Evolutionary conservation across 2,113 vertebrate species (phyloP).

Genomic region (Entomyzon cyanotis): DNA sequence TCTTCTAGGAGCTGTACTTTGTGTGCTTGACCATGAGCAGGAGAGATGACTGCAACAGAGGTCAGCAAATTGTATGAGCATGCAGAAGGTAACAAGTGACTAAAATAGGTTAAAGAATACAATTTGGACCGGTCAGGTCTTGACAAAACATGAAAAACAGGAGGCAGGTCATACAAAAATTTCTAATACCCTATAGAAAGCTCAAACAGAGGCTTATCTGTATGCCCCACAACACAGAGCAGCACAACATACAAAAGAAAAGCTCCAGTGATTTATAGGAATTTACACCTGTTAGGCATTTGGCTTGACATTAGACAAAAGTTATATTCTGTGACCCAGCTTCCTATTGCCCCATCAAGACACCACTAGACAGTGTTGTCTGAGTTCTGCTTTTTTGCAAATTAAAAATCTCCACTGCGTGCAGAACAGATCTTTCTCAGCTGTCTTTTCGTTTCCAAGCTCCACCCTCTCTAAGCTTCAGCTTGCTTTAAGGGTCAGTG

Average conservation of each 20-base stretch:
- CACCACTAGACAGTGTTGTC: background rate
- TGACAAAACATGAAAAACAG: background rate
- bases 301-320: conserved; percentile 53
- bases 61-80: background rate
- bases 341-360: background rate
- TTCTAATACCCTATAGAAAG: background rate
- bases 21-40: background rate
- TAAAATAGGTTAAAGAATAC: background rate
- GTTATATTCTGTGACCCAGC: background rate
- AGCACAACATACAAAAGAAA: background rate
- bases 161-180: background rate
- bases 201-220: background rate
- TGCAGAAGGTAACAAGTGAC: background rate
- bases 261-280: background rate
- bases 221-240: background rate
- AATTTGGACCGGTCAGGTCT: background rate
- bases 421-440: conserved; percentile 50
- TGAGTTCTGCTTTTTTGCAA: background rate
- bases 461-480: conserved; percentile 37
- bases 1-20: background rate
- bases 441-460: conserved; percentile 34
- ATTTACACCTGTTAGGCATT: conserved; percentile 51
- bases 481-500: conserved; percentile 38
- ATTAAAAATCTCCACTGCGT: background rate
- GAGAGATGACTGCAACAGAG: background rate